Percentiles rank a stretch among this genome's conserved stretches.
Conservation (phyloP, 2,797 vertebrate species). For the Pyrocephalus nanus region DNA sequence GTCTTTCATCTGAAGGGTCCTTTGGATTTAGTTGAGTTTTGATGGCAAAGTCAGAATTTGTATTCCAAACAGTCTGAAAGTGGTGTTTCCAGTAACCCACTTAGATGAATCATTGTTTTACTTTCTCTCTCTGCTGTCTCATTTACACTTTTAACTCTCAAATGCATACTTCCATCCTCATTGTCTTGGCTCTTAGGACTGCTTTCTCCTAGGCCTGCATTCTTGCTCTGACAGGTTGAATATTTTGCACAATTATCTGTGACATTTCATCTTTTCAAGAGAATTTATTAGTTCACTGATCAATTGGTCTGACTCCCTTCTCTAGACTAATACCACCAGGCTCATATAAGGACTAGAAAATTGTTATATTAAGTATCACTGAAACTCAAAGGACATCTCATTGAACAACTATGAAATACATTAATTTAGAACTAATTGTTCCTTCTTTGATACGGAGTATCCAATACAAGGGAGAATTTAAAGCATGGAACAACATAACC, state of each 20-base stretch:
- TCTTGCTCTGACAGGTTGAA: not conserved
- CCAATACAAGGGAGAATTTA: not conserved
- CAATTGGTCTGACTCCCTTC: not conserved
- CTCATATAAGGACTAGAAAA: not conserved
- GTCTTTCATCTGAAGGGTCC: not conserved
- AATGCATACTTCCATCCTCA: not conserved
- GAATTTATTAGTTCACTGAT: not conserved
- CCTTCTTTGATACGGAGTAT: not conserved
- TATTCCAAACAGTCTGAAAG: not conserved
- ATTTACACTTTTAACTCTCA: not conserved
- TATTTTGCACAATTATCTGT: not conserved
- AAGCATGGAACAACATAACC: not conserved
- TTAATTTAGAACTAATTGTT: not conserved
- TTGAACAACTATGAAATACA: not conserved
- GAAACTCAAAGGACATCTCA: not conserved
- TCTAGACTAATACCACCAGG: not conserved
- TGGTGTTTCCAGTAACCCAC: not conserved
- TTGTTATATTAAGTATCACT: not conserved
- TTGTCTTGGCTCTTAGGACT: not conserved
- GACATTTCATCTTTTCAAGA: not conserved
- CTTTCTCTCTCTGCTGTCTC: not conserved
- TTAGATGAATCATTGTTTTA: not conserved
- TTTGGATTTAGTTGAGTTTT: not conserved
- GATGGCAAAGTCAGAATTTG: not conserved
- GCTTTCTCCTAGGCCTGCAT: not conserved